These are phyloP conservation scores for Chrysina gloriosa DNA, from an alignment of 2,888 invertebrate species.

Conservation along the genomic window DNA sequence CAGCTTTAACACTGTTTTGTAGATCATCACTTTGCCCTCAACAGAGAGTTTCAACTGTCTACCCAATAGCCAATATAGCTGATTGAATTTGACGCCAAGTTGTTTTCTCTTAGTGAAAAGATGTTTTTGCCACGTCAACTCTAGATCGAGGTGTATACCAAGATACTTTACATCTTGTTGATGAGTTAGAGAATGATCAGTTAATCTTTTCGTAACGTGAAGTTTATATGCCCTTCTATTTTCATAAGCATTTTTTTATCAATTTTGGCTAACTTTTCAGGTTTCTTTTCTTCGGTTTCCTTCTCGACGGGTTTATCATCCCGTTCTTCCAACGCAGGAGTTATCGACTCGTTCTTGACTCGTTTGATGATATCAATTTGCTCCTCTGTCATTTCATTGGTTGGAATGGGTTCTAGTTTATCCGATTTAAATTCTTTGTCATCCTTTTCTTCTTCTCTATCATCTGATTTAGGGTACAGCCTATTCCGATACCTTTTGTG, in stretches of 20 bases:
- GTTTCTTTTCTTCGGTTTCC: conserved; percentile 49
- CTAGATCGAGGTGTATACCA: too few relatives aligned
- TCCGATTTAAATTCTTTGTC: conserved; percentile 59
- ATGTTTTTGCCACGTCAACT: too few relatives aligned
- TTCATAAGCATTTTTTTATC: conserved; percentile 65
- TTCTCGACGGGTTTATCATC: conserved; percentile 40
- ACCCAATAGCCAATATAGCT: too few relatives aligned
- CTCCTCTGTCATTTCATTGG: conserved; percentile 58
- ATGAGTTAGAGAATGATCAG: too few relatives aligned
- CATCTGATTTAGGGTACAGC: conserved; percentile 51
- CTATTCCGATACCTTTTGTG: too few relatives aligned
- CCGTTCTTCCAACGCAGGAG: conserved; percentile 38
- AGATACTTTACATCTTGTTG: too few relatives aligned
- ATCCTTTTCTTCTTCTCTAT: conserved; percentile 50
- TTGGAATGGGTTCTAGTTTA: conserved; percentile 61
- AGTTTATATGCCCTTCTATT: conserved; percentile 71
- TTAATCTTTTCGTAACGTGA: too few relatives aligned
- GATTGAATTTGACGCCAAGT: too few relatives aligned
- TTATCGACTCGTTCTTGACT: conserved; percentile 42
- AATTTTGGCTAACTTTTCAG: conserved; percentile 49
- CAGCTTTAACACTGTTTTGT: too few relatives aligned
- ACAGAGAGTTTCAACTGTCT: too few relatives aligned
- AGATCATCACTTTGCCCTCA: too few relatives aligned
- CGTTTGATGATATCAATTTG: conserved; percentile 55
- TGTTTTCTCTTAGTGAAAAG: too few relatives aligned